phyloP scores from a whole-genome alignment of 2,888 invertebrate genomes.

The Quadriops clusia region DNA sequence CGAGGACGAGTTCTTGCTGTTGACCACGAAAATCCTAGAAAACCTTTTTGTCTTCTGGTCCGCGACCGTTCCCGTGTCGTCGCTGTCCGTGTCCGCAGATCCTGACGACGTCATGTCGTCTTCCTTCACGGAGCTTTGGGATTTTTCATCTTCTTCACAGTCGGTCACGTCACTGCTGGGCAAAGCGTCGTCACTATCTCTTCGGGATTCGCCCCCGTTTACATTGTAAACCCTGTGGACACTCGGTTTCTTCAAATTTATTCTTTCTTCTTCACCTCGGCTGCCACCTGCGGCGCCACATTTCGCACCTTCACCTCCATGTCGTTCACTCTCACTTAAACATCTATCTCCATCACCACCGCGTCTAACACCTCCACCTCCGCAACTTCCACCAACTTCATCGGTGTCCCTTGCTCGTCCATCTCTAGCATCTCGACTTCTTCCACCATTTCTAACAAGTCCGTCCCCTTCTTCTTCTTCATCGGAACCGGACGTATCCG shows the following conservation, averaged over 20 bases:
- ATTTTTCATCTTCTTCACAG: slow-evolving; percentile 25
- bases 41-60: slow-evolving; percentile 45
- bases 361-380: no score
- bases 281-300: slow-evolving; percentile 39
- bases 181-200: slow-evolving; percentile 30
- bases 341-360: no score
- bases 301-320: no score
- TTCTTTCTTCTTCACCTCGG: slow-evolving; percentile 39
- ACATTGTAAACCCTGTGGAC: slow-evolving; percentile 30
- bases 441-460: not conserved
- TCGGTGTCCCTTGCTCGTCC: slow-evolving; percentile 39
- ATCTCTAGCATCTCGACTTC: slow-evolving; percentile 35
- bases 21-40: slow-evolving; percentile 57
- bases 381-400: slow-evolving; percentile 9
- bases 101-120: slow-evolving; percentile 30
- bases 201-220: slow-evolving; percentile 23
- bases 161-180: slow-evolving; percentile 32
- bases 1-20: slow-evolving; percentile 43
- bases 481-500: no score
- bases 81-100: slow-evolving; percentile 36
- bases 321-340: no score
- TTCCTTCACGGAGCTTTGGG: slow-evolving; percentile 37
- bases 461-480: no score
- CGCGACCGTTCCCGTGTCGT: slow-evolving; percentile 45
- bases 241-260: slow-evolving; percentile 19